phyloP scores from a whole-genome alignment of 35 echinoderm and acorn worm species.

The Acanthaster planci region DNA sequence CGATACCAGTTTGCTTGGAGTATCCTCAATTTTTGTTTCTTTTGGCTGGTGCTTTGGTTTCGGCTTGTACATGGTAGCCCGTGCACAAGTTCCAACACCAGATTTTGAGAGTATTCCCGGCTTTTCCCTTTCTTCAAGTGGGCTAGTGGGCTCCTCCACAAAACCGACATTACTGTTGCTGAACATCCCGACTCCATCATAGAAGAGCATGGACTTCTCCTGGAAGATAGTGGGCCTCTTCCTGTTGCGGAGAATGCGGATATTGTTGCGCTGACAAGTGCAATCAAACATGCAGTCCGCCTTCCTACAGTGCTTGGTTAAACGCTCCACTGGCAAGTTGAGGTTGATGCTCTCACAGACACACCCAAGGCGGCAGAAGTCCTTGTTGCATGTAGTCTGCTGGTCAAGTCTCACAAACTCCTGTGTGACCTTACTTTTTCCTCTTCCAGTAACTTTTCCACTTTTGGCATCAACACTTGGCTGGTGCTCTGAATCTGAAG shows the following conservation, averaged over 20 bases:
- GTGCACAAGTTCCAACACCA: background rate
- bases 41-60: background rate
- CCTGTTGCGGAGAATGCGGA: slow-evolving; percentile 45
- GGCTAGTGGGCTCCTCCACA: background rate
- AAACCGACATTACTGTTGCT: slow-evolving; percentile 7
- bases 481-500: background rate
- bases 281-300: slow-evolving; percentile 86
- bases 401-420: background rate
- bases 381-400: slow-evolving; percentile 49
- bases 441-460: background rate
- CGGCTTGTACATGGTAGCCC: background rate
- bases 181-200: slow-evolving; percentile 59
- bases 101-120: background rate
- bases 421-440: background rate
- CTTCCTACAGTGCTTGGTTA: slow-evolving; percentile 74
- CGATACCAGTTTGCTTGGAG: no score
- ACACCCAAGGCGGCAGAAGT: slow-evolving; percentile 85
- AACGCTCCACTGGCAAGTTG: background rate
- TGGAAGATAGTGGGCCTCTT: slow-evolving; percentile 71
- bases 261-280: slow-evolving; percentile 46
- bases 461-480: background rate
- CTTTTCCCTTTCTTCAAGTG: background rate
- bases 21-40: background rate
- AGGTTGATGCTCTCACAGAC: slow-evolving; percentile 65
- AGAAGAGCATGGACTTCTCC: slow-evolving; percentile 78